Conservation (phyloP, 2,888 invertebrate genomes). For the Caenorhabditis doughertyi region DNA sequence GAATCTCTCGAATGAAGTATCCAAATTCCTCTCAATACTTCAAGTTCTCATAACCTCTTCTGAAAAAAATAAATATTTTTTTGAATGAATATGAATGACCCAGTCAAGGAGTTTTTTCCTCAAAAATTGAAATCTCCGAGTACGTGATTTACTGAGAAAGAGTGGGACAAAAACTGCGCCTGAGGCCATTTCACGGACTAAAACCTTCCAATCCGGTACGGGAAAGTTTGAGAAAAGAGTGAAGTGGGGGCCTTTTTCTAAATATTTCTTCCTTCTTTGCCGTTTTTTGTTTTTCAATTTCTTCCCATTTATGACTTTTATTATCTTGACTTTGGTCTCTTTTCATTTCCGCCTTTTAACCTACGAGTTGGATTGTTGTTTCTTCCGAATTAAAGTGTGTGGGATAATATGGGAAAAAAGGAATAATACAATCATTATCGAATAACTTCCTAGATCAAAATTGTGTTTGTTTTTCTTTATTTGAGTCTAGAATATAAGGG, state of each 20-base stretch:
- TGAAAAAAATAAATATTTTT: conserved; percentile 1
- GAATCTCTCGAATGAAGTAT: conserved; percentile 84
- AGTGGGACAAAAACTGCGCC: conserved; percentile 23
- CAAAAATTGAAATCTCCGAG: neutral
- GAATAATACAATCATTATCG: neutral
- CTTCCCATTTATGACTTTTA: neutral
- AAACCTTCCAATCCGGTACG: conserved; percentile 33
- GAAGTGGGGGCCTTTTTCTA: neutral
- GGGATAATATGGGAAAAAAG: neutral
- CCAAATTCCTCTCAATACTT: neutral
- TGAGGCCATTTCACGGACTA: conserved; percentile 21
- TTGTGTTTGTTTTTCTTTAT: neutral
- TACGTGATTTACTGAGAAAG: conserved; percentile 24
- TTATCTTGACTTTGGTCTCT: neutral
- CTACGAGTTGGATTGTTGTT: neutral
- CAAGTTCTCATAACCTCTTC: conserved; percentile 12
- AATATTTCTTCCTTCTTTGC: neutral
- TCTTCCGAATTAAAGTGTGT: neutral
- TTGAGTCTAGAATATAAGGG: too few relatives aligned
- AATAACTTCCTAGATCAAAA: neutral
- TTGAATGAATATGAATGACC: neutral
- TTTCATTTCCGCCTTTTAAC: neutral
- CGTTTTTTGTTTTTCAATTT: conserved; percentile 10
- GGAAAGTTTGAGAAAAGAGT: conserved; percentile 14
- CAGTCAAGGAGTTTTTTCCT: neutral